Percentiles rank a stretch among this genome's conserved stretches.
phyloP scores from a whole-genome alignment of 2,888 invertebrate species.

The Trichopoda pennipes region DNA sequence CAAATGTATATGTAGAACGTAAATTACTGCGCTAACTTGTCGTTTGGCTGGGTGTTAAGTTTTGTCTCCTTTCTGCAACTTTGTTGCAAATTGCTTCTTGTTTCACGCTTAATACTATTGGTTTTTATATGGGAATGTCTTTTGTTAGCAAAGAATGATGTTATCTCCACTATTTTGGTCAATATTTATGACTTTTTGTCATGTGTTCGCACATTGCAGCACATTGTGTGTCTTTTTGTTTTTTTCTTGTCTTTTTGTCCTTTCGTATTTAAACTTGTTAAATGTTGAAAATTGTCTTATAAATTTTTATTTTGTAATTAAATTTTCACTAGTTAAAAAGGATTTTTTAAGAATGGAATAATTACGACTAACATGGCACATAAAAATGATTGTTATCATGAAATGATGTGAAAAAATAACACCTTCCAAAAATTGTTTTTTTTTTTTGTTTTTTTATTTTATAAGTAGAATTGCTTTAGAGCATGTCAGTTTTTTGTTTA shows the following conservation, averaged over 20 bases:
- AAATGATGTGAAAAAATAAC: background rate
- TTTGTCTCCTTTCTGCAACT: slow-evolving; percentile 51
- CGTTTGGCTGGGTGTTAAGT: slow-evolving; percentile 27
- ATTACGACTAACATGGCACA: slow-evolving; percentile 19
- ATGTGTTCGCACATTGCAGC: slow-evolving; percentile 50
- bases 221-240: slow-evolving; percentile 22
- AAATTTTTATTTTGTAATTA: slow-evolving; percentile 36
- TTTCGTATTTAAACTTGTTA: slow-evolving; percentile 34
- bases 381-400: slow-evolving; percentile 28
- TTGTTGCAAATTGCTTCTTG: slow-evolving; percentile 62
- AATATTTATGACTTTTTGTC: slow-evolving; percentile 66
- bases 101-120: slow-evolving; percentile 52
- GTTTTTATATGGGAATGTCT: slow-evolving; percentile 32
- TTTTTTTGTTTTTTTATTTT: no score
- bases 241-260: background rate
- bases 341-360: slow-evolving; percentile 43
- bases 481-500: no score
- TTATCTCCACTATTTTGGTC: slow-evolving; percentile 58
- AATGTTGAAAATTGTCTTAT: slow-evolving; percentile 52
- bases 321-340: slow-evolving; percentile 35
- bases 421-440: background rate
- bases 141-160: slow-evolving; percentile 55
- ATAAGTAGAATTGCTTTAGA: no score
- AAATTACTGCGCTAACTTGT: slow-evolving; percentile 47
- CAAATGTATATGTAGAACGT: background rate